A percentile compares a stretch with the other conserved stretches of the same genome.
These are phyloP conservation scores for Phalloptychus januarius DNA, from an alignment of 2,797 vertebrate species.

Conservation along the genomic window DNA sequence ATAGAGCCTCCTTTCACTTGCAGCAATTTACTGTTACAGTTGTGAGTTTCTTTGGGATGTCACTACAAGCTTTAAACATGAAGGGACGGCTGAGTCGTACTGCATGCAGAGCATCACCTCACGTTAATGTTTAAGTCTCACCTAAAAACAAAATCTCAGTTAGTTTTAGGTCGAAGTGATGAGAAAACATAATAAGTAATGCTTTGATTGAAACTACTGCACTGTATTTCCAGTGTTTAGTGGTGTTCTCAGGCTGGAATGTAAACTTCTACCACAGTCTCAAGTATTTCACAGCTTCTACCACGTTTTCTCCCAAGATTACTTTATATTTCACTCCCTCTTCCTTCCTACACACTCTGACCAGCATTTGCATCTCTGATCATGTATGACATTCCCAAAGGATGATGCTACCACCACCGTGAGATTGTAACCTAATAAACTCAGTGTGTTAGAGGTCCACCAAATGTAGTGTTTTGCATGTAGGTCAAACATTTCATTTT, in stretches of 20 bases:
- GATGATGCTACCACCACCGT: background rate
- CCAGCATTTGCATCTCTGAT: background rate
- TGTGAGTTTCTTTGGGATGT: background rate
- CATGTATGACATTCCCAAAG: background rate
- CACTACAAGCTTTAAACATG: background rate
- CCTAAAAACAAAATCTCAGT: background rate
- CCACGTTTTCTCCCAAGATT: background rate
- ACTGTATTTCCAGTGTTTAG: background rate
- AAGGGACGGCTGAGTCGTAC: background rate
- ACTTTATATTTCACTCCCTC: background rate
- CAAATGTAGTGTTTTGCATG: background rate
- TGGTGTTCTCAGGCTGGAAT: background rate
- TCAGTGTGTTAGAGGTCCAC: background rate
- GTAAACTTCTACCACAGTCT: background rate
- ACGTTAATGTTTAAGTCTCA: background rate
- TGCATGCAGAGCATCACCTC: background rate
- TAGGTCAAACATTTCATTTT: background rate
- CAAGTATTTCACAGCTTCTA: background rate
- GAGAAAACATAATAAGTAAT: background rate
- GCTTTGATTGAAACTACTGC: too few relatives aligned
- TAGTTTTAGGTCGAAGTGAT: background rate
- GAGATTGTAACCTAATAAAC: background rate
- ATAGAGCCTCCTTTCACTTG: background rate
- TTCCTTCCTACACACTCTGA: background rate
- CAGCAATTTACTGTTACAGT: background rate